These are phyloP conservation scores for Halcyon badia DNA, from an alignment of 2,797 vertebrate genomes.

Conservation along the genomic window DNA sequence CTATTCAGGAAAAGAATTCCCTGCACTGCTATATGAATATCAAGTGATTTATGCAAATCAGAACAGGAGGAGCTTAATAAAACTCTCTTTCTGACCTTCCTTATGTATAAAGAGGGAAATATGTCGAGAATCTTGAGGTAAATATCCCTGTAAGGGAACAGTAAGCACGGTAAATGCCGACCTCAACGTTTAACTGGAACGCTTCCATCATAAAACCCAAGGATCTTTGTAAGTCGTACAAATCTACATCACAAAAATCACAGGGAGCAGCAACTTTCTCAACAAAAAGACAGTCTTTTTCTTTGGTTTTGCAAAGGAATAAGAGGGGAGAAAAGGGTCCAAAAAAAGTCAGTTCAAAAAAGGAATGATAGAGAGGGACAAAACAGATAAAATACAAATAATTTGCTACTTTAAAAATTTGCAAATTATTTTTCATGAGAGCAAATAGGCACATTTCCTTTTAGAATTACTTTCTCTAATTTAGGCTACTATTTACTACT, in stretches of 20 bases:
- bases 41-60: conserved; percentile 74
- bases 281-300: not conserved
- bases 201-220: conserved; percentile 15
- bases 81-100: conserved; percentile 42
- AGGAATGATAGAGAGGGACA: not conserved
- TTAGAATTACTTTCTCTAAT: not conserved
- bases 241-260: conserved; percentile 26
- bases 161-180: not conserved
- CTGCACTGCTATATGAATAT: conserved; percentile 67
- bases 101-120: conserved; percentile 38
- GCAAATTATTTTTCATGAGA: not conserved
- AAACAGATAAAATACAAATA: conserved; percentile 5
- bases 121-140: conserved; percentile 5
- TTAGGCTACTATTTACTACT: not conserved
- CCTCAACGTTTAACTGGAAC: conserved; percentile 22
- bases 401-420: not conserved
- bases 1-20: conserved; percentile 68
- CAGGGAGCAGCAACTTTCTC: not conserved
- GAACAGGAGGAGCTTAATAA: conserved; percentile 66
- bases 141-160: conserved; percentile 11
- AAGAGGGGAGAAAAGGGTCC: not conserved
- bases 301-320: not conserved
- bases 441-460: not conserved
- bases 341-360: not conserved
- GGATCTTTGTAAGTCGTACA: not conserved